These are phyloP conservation scores for Chlorocebus sabaeus DNA, from an alignment of 2,113 vertebrate species.

Conservation along the genomic window DNA sequence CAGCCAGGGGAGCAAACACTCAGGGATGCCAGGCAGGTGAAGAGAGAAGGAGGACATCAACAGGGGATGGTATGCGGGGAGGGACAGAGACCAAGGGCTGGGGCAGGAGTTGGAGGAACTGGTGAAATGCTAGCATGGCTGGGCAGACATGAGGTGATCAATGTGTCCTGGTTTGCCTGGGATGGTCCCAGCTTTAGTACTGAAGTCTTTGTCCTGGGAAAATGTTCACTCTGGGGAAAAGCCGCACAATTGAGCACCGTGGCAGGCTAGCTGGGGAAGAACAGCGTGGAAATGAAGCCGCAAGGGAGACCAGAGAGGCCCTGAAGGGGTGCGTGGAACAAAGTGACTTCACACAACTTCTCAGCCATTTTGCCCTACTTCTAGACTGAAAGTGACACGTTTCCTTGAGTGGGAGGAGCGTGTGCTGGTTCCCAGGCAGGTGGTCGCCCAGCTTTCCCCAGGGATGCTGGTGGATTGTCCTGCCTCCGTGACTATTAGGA, in stretches of 20 bases:
- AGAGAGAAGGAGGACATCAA: background rate
- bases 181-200: background rate
- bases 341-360: background rate
- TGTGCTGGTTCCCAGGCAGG: background rate
- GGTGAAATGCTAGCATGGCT: background rate
- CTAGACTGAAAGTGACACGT: background rate
- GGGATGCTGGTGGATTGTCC: background rate
- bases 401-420: background rate
- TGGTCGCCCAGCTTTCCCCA: background rate
- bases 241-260: background rate
- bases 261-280: background rate
- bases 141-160: background rate
- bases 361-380: background rate
- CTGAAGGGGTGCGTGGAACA: no score
- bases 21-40: background rate
- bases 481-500: background rate
- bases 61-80: fast-evolving
- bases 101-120: fast-evolving
- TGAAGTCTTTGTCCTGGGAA: background rate
- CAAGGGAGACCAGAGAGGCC: fast-evolving
- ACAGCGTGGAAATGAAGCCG: background rate
- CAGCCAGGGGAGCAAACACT: background rate
- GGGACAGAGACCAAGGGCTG: background rate
- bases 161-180: fast-evolving
- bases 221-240: background rate